Percentiles rank a stretch among this genome's conserved stretches.
phyloP scores from a whole-genome alignment of 2,888 invertebrate species.

The Linnaemya tessellans region DNA sequence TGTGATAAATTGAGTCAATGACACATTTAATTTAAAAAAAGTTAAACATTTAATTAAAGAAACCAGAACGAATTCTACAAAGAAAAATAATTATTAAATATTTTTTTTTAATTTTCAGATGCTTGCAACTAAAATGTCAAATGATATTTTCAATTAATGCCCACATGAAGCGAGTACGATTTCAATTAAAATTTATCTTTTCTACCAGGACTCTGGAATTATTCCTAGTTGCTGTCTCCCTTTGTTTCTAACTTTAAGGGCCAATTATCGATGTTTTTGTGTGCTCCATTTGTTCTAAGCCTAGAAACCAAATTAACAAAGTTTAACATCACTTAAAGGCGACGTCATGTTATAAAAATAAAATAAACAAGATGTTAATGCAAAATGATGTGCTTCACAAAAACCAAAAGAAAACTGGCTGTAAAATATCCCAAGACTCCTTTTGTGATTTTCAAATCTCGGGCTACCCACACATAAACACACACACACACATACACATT shows the following conservation, averaged over 20 bases:
- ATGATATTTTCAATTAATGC: neutral
- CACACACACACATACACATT: neutral
- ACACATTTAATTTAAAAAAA: too few species aligned
- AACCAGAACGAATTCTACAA: too few species aligned
- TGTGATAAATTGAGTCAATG: too few species aligned
- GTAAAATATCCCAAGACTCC: conserved; percentile 11
- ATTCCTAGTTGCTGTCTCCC: neutral
- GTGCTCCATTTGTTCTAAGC: neutral
- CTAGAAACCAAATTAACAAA: neutral
- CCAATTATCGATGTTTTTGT: conserved; percentile 24
- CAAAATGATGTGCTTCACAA: neutral
- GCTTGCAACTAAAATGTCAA: too few species aligned
- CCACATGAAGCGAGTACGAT: too few species aligned
- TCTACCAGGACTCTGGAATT: neutral
- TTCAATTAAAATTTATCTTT: neutral
- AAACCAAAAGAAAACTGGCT: neutral
- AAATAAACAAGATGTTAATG: conserved; percentile 1
- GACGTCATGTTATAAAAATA: conserved; percentile 14
- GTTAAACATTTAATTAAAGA: too few species aligned
- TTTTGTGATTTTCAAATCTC: neutral
- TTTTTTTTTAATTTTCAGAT: too few species aligned
- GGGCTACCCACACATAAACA: neutral
- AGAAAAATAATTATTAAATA: too few species aligned
- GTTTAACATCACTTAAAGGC: conserved; percentile 20
- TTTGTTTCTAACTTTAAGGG: neutral